Base-by-base conservation (phyloP, 1,140 invertebrate species). In the Lycorma delicatula region DNA sequence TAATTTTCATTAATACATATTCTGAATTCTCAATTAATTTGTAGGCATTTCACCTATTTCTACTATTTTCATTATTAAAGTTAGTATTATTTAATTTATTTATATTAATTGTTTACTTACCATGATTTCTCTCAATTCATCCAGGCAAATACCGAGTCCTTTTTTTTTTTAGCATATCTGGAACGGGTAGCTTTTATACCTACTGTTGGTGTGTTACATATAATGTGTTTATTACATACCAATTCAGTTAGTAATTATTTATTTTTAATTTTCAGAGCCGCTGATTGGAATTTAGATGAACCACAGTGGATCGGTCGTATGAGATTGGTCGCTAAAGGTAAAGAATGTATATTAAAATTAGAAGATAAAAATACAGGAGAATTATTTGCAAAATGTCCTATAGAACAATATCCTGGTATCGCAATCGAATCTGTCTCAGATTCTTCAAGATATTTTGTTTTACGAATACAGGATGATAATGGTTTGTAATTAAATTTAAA, bases 371-470 rank as follows among this genome's bases (percentile, higher is more conserved):
- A 78, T 44, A 82, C 81, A 65, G 96, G 96, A 28, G 90, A 95
- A 71, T 73, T 99, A n/a, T 99, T 97, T 78, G 97, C 96, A 0
- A 92, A 97, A 76, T 97, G 95, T 75, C 96, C 96, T 1, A 91
- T 99, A 61, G 95, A 98, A 64, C 81, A 83, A 67, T 98, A 98
- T 77, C 95, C 96, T 49, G 90, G 95, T 54, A 76, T 91, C 54
- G 93, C 95, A 23, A 84, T 99, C 20, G 97, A 99, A 75, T 71
- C 93, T 48, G 97, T 99, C 0, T 91, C 85, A 36, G 97, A 99
- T 76, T 99, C 97, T 56, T 98, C 95, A 50, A 80, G 97, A 65
- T 99, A 99, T 75, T 99, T 99, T 83, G 97, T 99, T 27, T 74
- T 99, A 27, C 81, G 88, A 71, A 90, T 99, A 65, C 87, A 93